phyloP scores from a whole-genome alignment of 2,888 invertebrate species.

The Caenorhabditis macrosperma region DNA sequence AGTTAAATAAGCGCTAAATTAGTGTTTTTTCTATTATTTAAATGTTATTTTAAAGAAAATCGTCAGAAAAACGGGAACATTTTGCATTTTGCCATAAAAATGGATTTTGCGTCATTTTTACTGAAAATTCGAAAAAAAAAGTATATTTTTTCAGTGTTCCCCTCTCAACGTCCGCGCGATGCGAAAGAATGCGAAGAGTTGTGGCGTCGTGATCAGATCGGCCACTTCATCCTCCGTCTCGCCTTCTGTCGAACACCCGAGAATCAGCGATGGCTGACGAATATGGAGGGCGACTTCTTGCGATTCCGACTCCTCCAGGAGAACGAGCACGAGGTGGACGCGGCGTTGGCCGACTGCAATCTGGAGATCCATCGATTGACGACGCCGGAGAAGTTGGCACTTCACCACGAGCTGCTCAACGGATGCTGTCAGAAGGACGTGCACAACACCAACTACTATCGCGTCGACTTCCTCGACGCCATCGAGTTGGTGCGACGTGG shows the following conservation, averaged over 20 bases:
- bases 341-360: constrained; percentile 69
- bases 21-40: no score
- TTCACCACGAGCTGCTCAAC: constrained; percentile 24
- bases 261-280: constrained; percentile 90
- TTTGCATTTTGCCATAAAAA: no score
- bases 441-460: constrained; percentile 2
- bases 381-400: constrained; percentile 13
- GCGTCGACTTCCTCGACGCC: constrained; percentile 84
- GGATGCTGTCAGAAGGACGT: not conserved
- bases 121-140: no score
- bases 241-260: constrained; percentile 91
- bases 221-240: constrained; percentile 93
- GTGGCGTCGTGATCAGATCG: constrained; percentile 86
- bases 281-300: constrained; percentile 90
- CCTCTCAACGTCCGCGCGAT: not conserved
- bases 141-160: constrained; percentile 39
- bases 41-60: no score
- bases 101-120: no score
- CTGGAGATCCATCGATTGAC: constrained; percentile 69
- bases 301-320: constrained; percentile 53
- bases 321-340: constrained; percentile 3
- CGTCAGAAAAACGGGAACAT: no score
- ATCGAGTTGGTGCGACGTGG: constrained; percentile 88
- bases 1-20: no score
- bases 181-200: constrained; percentile 16